These are phyloP conservation scores for Anhinga rufa DNA, from an alignment of 2,113 vertebrate genomes.

Conservation along the genomic window DNA sequence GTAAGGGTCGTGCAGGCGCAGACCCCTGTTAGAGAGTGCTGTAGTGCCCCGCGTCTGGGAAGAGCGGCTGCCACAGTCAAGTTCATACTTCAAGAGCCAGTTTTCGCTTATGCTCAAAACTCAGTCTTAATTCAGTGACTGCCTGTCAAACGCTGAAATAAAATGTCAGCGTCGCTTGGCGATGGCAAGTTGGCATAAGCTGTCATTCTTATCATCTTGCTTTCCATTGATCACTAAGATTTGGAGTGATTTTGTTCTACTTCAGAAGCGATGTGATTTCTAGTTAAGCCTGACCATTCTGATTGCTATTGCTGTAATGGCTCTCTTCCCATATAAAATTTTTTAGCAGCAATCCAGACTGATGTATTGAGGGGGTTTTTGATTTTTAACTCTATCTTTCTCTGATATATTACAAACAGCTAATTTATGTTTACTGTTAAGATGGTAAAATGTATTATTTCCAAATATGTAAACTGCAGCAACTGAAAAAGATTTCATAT, in stretches of 20 bases:
- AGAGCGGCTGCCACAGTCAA: not conserved
- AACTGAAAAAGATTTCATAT: not conserved
- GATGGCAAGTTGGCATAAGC: not conserved
- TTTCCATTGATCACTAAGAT: not conserved
- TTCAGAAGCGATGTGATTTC: not conserved
- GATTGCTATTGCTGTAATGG: not conserved
- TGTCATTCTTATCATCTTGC: not conserved
- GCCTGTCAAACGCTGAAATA: not conserved
- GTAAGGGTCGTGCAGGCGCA: accelerated
- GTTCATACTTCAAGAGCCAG: not conserved
- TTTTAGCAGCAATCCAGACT: not conserved
- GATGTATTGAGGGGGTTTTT: accelerated
- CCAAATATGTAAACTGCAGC: not conserved
- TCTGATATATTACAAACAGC: not conserved
- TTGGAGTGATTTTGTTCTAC: not conserved
- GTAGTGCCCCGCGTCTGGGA: not conserved
- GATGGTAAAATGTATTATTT: not conserved
- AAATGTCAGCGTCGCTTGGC: not conserved
- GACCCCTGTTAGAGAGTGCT: not conserved
- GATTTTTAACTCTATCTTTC: not conserved
- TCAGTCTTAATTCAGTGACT: not conserved
- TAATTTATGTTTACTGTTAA: not conserved
- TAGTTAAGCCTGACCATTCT: not conserved
- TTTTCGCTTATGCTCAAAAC: not conserved
- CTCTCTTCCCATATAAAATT: not conserved